Evolutionary conservation across 2,113 vertebrate genomes (phyloP).

Genomic region (Phyllostomus discolor): DNA sequence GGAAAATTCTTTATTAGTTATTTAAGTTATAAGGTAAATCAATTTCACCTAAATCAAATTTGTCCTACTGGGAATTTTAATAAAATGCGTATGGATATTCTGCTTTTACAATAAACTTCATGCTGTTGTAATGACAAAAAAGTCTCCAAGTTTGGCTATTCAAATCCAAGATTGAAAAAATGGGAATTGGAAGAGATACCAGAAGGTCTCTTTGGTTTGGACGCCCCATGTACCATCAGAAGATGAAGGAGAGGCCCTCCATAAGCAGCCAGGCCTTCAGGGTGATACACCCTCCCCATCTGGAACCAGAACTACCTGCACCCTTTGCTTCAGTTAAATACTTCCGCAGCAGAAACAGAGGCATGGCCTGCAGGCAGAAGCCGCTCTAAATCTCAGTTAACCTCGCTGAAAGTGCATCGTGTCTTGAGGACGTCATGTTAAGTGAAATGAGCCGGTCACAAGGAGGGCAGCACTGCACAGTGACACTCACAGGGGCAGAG

Average conservation of each 20-base stretch:
- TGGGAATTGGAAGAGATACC: neutral
- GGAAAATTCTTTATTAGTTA: neutral
- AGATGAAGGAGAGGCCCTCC: neutral
- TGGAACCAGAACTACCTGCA: neutral
- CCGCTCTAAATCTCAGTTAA: neutral
- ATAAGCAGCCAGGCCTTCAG: neutral
- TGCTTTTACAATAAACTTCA: neutral
- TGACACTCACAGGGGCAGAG: neutral
- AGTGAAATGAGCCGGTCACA: neutral
- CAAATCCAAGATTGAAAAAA: neutral
- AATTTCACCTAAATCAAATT: neutral
- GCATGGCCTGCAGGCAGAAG: neutral
- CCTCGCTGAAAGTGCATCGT: neutral
- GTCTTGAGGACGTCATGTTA: neutral
- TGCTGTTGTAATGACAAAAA: neutral
- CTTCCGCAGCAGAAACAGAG: neutral
- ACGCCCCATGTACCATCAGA: neutral
- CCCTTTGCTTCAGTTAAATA: neutral
- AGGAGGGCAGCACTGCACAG: neutral
- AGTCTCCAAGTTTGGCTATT: neutral
- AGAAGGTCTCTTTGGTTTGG: neutral
- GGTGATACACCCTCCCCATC: neutral
- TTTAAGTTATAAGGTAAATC: neutral
- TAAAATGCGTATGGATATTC: neutral
- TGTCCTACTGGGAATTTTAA: neutral